These are phyloP conservation scores for Tenualosa thibaudeaui DNA, from an alignment of 2,797 vertebrate genomes.

Conservation along the genomic window DNA sequence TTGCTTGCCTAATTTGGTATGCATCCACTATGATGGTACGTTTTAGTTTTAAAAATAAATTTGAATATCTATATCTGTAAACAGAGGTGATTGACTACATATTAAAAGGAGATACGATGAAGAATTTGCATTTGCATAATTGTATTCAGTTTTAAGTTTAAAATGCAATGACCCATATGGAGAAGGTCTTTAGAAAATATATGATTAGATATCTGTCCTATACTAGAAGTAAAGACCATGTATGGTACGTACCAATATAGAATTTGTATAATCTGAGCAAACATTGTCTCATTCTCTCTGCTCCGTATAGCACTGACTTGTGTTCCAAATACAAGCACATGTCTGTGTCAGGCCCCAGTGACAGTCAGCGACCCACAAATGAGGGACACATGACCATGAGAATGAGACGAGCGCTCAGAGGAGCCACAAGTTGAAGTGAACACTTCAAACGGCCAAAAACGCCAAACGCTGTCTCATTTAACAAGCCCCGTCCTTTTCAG, in stretches of 20 bases:
- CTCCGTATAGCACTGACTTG: neutral
- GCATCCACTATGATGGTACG: neutral
- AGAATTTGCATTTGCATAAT: neutral
- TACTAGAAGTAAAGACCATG: too few species aligned
- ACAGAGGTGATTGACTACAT: neutral
- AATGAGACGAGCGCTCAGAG: neutral
- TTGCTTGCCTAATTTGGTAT: conserved; percentile 51
- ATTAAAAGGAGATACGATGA: neutral
- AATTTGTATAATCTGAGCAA: too few species aligned
- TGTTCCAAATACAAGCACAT: neutral
- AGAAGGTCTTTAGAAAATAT: too few species aligned
- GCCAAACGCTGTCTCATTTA: conserved; percentile 48
- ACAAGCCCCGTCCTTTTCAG: conserved; percentile 48
- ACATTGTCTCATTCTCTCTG: neutral
- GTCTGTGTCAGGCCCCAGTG: neutral
- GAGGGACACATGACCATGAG: conserved; percentile 13
- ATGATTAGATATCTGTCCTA: too few species aligned
- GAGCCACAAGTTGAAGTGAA: neutral
- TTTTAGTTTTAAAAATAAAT: neutral
- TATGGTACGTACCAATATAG: too few species aligned
- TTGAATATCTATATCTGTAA: neutral
- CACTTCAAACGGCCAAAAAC: conserved; percentile 31
- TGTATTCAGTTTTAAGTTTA: neutral
- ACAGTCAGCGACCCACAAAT: conserved; percentile 16
- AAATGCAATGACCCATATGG: too few species aligned